Base-by-base conservation (phyloP, 1,140 invertebrate species). In the Elymnias hypermnestra region DNA sequence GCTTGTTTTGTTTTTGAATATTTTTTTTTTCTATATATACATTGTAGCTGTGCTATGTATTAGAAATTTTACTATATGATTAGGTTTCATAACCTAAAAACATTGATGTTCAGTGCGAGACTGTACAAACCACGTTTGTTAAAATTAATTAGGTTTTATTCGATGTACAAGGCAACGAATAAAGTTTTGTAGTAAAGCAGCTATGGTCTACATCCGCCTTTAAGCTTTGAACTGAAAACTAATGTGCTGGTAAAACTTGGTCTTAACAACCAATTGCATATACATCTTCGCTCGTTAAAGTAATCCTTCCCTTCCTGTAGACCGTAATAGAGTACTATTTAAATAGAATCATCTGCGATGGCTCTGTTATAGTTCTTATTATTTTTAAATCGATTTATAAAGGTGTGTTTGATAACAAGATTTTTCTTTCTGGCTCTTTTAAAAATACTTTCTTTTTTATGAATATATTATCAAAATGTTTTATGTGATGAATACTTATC, bases 121-220 rank as follows among this genome's bases (percentile, higher is more conserved):
- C 58, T 35, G 50, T 60, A 54, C 51, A 35, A 57, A 47, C 36
- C 43, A 57, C 50, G 42, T 55, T 50, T 70, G 66, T 75, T 63
- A 46, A 68, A 72, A 66, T 74, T 77, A 76, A 81, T 71, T 64
- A 72, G 72, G 63, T 73, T 63, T 70, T 64, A 69, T 73, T 63
- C 63, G 31, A 36, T 47, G 54, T 37, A 53, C 53, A 59, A 57
- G 50, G 56, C 52, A 51, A 50, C 57, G 68, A 74, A 74, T 76
- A 70, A 76, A 76, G 66, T 66, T 62, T 40, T 53, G 46, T 61
- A 53, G 43, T 48, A 54, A 62, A 60, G 28, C 23, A 41, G 46
- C 52, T 23, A 47, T 53, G 47, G 41, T 46, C 50, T 57, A 61
- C 57, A 63, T 65, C 61, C 58, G 54, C 63, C 41, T 28, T 39